phyloP scores from a whole-genome alignment of 2,113 vertebrate species.

The Micronycteris hirsuta region DNA sequence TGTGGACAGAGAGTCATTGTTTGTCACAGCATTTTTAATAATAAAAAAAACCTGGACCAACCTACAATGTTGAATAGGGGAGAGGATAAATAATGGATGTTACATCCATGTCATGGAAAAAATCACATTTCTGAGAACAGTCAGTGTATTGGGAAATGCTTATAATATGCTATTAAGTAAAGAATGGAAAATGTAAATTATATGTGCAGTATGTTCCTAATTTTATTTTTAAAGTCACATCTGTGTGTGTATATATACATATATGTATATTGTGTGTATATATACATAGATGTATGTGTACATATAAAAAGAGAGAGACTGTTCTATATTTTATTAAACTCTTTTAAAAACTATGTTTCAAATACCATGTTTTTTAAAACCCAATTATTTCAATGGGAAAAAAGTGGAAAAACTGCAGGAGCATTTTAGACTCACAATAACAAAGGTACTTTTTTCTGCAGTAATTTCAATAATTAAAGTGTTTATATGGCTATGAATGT shows the following conservation, averaged over 20 bases:
- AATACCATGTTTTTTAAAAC: neutral
- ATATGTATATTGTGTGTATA: neutral
- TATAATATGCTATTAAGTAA: neutral
- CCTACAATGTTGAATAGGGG: neutral
- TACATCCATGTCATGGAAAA: neutral
- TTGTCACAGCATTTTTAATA: neutral
- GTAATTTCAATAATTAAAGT: neutral
- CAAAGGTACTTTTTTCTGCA: neutral
- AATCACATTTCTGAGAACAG: neutral
- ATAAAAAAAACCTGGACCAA: neutral
- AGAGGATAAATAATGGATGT: neutral
- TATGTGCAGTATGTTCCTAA: neutral
- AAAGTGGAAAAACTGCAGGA: neutral
- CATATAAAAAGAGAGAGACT: neutral
- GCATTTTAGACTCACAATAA: neutral
- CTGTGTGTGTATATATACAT: neutral
- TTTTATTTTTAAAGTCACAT: neutral
- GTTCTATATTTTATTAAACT: neutral
- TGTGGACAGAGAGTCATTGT: neutral
- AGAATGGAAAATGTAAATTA: neutral
- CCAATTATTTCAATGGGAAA: neutral
- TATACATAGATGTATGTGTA: neutral
- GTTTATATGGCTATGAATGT: neutral
- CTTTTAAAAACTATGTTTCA: slow-evolving; percentile 19
- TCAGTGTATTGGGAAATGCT: neutral